Evolutionary conservation across 2,797 vertebrate genomes (phyloP), one percentile per base, ranked within the genome.

Genomic region (Macrochelys suwanniensis): DNA sequence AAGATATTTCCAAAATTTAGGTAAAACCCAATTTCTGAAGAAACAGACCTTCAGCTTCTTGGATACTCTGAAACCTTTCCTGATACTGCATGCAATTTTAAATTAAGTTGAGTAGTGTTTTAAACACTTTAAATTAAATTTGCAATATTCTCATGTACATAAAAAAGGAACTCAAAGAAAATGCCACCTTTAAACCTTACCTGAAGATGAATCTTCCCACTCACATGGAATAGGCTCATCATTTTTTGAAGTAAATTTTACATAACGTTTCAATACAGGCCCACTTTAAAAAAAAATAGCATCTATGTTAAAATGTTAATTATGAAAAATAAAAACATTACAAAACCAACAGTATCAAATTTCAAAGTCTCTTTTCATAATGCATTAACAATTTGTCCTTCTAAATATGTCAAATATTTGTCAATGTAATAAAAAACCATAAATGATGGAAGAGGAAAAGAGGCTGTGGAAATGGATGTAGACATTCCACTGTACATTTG

Each of bases 231-330:
- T 68, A 71, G n/a, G 81, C 59, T 83, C 80, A 17, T 61, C 78
- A 25, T n/a, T 65, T 90, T 9, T 37, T 45, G 87, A 89, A 57
- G 3, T 4, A 25, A 47, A 37, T 85, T 42, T 68, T 47, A 31
- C 28, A 89, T 26, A 12, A 45, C 71, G 76, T 51, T 93, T 49
- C 56, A 59, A 61, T 50, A 93, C 89, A 81, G 94, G 97, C 28
- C 97, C 97, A 92, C 98, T 98, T 94, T 50, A 96, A 88, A 10
- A 26, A 83, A 51, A 76, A 78, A 45, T 31, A 0, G 59, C 1
- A 74, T 1, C 6, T 42, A 16, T 8, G n/a, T 88, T 26, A 88
- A 68, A 47, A 78, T 0, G 16, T 92, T 86, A 82, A 28, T 53
- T 80, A 11, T 51, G n/a, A 84, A 81, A 92, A 94, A 15, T 12